Evolutionary conservation across 2,113 vertebrate species (phyloP), one percentile per base, ranked within the genome.

Genomic region (Erpornis zantholeuca): DNA sequence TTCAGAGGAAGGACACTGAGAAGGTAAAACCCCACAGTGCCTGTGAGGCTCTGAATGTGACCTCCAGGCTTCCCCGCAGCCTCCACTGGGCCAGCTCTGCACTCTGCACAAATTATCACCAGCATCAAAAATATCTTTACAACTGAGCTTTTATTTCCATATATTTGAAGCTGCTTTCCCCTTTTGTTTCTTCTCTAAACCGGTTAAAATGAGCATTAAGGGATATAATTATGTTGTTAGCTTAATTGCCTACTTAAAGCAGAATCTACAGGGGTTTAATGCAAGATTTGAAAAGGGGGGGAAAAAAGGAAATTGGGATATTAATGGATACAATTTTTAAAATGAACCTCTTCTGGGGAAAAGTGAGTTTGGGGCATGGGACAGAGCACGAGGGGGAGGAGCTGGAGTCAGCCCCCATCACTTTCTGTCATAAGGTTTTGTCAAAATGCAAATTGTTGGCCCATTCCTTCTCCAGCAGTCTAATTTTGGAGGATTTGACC

Each of bases 181-280:
- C 93, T 96, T 98, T 98, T 98, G 97, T 98, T 98, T 98, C 96
- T 94, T 95, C 96, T 96, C 89, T 97, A 98, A 98, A 98, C 97
- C 61, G 11, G 97, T 97, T 97, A 98, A 97, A 98, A 98, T 98
- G 97, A 98, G 97, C 96, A 97, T 95, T 95, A 97, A 98, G 97
- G 98, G 97, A 98, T 98, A 97, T 98, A 98, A 98, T 98, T 98
- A 98, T 96, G 96, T 98, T 98, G 98, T 98, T 98, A 98, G 97
- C 96, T 96, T 98, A 98, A 98, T 98, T 98, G 97, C 97, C 97
- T 98, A 97, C 97, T 98, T 98, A 97, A 98, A 98, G 97, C 94
- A 97, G 96, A 98, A 98, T 97, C 98, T 98, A 98, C 97, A 72
- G 98, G 97, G 97, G 97, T 98, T 98, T 98, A 97, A 97, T 97